These are phyloP conservation scores for Odontocolon sp. DNA, from an alignment of 2,888 invertebrate species.

Conservation along the genomic window DNA sequence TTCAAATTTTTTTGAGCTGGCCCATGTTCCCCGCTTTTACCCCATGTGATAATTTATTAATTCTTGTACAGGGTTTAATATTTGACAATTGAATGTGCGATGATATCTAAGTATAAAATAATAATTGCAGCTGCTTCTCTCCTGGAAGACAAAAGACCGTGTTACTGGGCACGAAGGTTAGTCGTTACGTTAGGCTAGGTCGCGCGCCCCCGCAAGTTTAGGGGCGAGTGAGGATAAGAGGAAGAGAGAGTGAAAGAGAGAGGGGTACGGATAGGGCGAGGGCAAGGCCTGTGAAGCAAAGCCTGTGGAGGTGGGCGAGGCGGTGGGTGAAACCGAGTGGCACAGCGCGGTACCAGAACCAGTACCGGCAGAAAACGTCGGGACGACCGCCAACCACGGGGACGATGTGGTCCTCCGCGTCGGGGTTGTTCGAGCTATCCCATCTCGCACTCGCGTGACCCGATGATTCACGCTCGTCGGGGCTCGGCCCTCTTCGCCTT, in stretches of 20 bases:
- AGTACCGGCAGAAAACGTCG: constrained; percentile 45
- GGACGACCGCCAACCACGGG: constrained; percentile 51
- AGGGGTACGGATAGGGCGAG: constrained; percentile 21
- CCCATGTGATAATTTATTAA: no score
- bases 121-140: neutral
- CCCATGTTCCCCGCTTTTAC: no score
- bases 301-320: constrained; percentile 56
- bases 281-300: constrained; percentile 25
- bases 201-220: constrained; percentile 30
- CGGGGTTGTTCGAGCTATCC: constrained; percentile 62
- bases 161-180: neutral
- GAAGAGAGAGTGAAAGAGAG: neutral
- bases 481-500: constrained; percentile 43
- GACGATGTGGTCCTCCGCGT: constrained; percentile 70
- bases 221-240: constrained; percentile 28
- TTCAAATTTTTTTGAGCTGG: no score
- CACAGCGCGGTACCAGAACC: constrained; percentile 56
- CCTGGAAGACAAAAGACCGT: neutral
- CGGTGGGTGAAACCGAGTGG: constrained; percentile 56
- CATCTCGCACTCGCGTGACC: constrained; percentile 75
- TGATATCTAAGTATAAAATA: no score
- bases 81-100: no score
- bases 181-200: constrained; percentile 42
- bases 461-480: constrained; percentile 75
- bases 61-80: no score